A percentile compares a stretch with the other conserved stretches of the same genome.
Conservation (phyloP, 2,797 vertebrate species). For the Cyclura pinguis region DNA sequence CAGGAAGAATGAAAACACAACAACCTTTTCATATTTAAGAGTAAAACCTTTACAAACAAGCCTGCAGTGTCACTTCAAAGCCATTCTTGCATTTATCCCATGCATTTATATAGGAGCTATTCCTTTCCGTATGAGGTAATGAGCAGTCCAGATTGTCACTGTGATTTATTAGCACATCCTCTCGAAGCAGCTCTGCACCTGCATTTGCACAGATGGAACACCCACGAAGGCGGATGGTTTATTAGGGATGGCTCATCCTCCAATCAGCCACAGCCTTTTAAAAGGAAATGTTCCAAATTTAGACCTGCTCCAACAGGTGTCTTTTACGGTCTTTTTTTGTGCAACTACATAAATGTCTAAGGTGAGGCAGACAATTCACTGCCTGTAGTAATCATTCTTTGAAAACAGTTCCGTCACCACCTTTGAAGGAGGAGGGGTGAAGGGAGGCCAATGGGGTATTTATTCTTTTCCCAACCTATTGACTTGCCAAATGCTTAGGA, state of each 20-base stretch:
- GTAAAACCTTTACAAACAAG: constrained; percentile 72
- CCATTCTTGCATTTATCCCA: constrained; percentile 56
- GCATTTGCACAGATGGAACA: constrained; percentile 72
- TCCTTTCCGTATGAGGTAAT: constrained; percentile 74
- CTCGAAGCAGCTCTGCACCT: constrained; percentile 79
- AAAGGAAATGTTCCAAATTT: constrained; percentile 72
- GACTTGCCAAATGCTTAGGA: constrained; percentile 69
- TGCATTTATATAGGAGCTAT: constrained; percentile 73
- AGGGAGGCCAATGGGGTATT: constrained; percentile 72
- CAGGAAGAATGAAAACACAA: constrained; percentile 39
- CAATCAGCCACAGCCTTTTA: constrained; percentile 65
- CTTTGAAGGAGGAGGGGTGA: constrained; percentile 37
- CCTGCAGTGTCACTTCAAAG: constrained; percentile 75
- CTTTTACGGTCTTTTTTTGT: constrained; percentile 70
- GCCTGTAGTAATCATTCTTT: constrained; percentile 63
- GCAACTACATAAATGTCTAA: constrained; percentile 73
- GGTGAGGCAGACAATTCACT: constrained; percentile 68
- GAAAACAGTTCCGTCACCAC: constrained; percentile 62
- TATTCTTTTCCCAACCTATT: constrained; percentile 72
- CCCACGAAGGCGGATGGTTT: constrained; percentile 66
- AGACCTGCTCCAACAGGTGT: constrained; percentile 78
- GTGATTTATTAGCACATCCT: constrained; percentile 85
- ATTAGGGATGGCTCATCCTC: constrained; percentile 55
- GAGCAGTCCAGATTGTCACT: constrained; percentile 75
- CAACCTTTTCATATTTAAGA: constrained; percentile 53